Conservation (phyloP, 2,113 vertebrate species). For the Salminus brasiliensis region DNA sequence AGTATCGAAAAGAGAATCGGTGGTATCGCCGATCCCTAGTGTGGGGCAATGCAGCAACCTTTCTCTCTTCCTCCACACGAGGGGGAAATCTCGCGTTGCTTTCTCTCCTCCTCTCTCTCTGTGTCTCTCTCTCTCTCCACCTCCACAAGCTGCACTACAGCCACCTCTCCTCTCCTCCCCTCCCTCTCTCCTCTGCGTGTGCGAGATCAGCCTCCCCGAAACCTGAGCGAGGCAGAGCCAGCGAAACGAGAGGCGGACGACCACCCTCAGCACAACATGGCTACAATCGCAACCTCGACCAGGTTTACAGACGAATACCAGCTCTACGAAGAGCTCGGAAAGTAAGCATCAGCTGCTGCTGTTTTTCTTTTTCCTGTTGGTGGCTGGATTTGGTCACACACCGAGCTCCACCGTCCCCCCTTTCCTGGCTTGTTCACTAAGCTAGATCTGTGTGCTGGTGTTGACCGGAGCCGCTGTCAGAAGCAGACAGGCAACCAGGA, state of each 20-base stretch:
- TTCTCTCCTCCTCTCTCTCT: conserved; percentile 23
- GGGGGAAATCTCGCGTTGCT: conserved; percentile 51
- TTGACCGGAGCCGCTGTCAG: conserved; percentile 59
- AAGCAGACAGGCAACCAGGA: conserved; percentile 14
- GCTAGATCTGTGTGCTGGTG: conserved; percentile 54
- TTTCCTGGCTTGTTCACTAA: not conserved
- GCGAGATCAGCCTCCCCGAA: conserved; percentile 66
- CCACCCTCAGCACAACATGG: conserved; percentile 81
- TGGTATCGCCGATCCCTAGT: too few relatives aligned
- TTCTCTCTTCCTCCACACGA: conserved; percentile 36
- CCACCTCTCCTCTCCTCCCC: conserved; percentile 39
- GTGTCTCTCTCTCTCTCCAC: conserved; percentile 44
- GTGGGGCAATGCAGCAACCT: conserved; percentile 55
- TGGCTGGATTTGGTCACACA: not conserved
- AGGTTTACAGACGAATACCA: conserved; percentile 97
- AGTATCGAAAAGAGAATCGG: too few relatives aligned
- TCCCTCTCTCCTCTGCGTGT: conserved; percentile 46
- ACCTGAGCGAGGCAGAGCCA: conserved; percentile 64
- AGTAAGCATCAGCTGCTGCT: conserved; percentile 80
- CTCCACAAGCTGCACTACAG: conserved; percentile 32
- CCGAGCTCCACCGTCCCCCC: not conserved
- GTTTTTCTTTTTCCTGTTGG: conserved; percentile 24
- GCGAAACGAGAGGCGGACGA: conserved; percentile 66
- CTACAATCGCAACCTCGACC: conserved; percentile 91
- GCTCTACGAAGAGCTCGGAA: conserved; percentile 97